Evolutionary conservation across 2,113 vertebrate genomes (phyloP), one percentile per base, ranked within the genome.

Genomic region (Gracilinanus agilis): DNA sequence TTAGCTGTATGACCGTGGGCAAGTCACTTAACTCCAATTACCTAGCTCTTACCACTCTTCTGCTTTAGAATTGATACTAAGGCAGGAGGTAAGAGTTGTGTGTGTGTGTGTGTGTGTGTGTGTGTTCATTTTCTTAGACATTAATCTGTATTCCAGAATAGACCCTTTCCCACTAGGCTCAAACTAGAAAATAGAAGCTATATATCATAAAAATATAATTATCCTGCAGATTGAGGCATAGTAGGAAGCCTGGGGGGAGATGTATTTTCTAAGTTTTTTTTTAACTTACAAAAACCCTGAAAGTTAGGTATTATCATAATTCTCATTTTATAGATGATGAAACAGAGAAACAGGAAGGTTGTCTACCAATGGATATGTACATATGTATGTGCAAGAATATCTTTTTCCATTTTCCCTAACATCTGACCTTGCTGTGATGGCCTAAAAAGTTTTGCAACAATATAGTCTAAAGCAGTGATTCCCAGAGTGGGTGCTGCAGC

Each of bases 121-220:
- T n/a, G n/a, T n/a, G n/a, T 49, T 49, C 49, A 49, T 93, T 96
- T 95, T 89, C 7, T 88, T 16, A 96, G 95, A 13, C 16, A 90
- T 25, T 2, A 92, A 29, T 9, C 95, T 90, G 5, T 2, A 90
- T 95, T 94, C 49, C 89, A 94, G 29, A 91, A 9, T 89, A 25
- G 1, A 94, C 1, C 9, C 93, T 90, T n/a, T 6, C 44, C 11
- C 5, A 23, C 19, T 83, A 40, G 40, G n/a, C n/a, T 83, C 67
- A 83, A 83, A 40, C 7, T 40, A 1, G n/a, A 19, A 83, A 83
- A 83, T 21, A 83, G 23, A 23, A 40, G n/a, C 67, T 40, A 40
- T 5, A 40, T 83, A 40, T 40, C 21, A 16, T 16, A 75, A 83
- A 40, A 40, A 83, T 83, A 83, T 83, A 83, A 40, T 83, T 40